Evolutionary conservation across 2,888 invertebrate species (phyloP).

Genomic region (Tipula lateralis): DNA sequence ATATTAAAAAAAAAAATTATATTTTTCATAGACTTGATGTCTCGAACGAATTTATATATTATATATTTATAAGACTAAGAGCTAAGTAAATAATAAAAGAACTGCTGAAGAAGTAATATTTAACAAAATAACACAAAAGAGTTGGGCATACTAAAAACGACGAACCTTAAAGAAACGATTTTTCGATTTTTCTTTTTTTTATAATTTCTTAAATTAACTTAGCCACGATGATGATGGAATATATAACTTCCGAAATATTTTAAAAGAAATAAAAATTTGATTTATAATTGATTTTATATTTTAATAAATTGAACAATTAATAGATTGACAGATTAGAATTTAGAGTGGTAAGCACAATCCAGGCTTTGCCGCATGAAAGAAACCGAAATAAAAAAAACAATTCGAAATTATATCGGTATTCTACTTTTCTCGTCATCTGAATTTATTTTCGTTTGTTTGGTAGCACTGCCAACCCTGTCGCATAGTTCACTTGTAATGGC

Average conservation of each 20-base stretch:
- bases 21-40: neutral
- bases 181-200: neutral
- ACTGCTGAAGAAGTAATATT: neutral
- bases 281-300: constrained; percentile 24
- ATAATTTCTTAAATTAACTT: neutral
- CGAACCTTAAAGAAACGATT: neutral
- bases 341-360: neutral
- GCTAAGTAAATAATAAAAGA: constrained; percentile 1
- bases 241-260: neutral
- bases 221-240: neutral
- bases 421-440: neutral
- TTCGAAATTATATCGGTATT: neutral
- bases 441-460: no score
- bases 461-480: no score
- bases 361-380: neutral
- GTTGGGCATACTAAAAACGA: neutral
- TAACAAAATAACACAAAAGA: neutral
- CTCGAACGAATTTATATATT: neutral
- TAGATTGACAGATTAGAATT: constrained; percentile 19
- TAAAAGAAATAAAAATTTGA: neutral
- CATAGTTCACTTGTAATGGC: no score
- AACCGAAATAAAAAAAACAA: neutral
- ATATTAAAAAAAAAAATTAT: neutral
- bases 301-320: constrained; percentile 15
- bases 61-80: neutral